Percentiles rank a stretch among this genome's conserved stretches.
Conservation (phyloP, 2,888 invertebrate species). For the Vanessa cardui region DNA sequence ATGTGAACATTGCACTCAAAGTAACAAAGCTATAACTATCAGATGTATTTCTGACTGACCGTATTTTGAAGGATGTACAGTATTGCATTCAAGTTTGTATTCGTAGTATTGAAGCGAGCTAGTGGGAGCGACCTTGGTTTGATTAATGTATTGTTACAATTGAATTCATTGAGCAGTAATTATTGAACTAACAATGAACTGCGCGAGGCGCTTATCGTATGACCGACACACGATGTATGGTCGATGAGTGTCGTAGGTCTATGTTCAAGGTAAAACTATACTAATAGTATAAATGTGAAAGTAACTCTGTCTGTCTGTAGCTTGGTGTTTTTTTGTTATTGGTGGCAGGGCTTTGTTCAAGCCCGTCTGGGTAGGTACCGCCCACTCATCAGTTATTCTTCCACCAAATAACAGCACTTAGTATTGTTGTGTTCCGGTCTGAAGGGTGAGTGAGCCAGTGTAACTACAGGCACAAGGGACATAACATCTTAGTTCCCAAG, state of each 20-base stretch:
- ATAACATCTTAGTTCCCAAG: too few relatives aligned
- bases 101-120: conserved; percentile 13
- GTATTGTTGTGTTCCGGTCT: too few relatives aligned
- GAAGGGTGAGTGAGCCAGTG: too few relatives aligned
- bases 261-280: not conserved
- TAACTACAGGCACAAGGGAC: too few relatives aligned
- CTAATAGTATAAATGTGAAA: too few relatives aligned
- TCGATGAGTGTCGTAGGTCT: not conserved
- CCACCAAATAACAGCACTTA: too few relatives aligned
- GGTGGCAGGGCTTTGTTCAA: too few relatives aligned
- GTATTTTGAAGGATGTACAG: not conserved
- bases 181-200: conserved; percentile 9
- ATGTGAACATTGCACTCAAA: too few relatives aligned
- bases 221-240: not conserved
- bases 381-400: too few relatives aligned
- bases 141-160: conserved; percentile 50
- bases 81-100: conserved; percentile 5
- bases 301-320: too few relatives aligned
- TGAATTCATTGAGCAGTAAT: conserved; percentile 30
- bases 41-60: not conserved
- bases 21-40: not conserved
- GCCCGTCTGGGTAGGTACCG: too few relatives aligned
- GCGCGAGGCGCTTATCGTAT: not conserved
- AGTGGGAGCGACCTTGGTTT: conserved; percentile 49
- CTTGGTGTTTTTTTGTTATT: too few relatives aligned